Evolutionary conservation across 2,888 invertebrate species (phyloP), one percentile per base, ranked within the genome.

Genomic region (Campaea margaritaria): DNA sequence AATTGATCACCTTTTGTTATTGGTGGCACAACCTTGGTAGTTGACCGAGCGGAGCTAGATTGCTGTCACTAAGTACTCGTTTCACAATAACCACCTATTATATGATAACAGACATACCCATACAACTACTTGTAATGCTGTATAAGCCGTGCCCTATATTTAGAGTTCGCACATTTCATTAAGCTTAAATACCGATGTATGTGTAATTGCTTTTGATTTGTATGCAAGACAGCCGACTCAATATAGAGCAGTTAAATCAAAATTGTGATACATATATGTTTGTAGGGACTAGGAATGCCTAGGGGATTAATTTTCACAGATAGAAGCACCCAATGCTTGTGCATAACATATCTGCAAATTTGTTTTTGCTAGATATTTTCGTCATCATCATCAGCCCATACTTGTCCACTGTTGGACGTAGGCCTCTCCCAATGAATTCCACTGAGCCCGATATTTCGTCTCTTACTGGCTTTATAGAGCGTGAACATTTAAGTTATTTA

Each of bases 21-120:
- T 42, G 49, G 63, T 42, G 62, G 56, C 16, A 42, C 65, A 75
- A 67, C 80, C 80, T 80, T 80, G 80, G 50, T 67, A 44, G 58
- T 68, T 72, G 75, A 73, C 72, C 71, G 76, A 69, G 62, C 66
- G 44, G 44, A 13, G 36, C 39, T 36, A 50, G 47, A 47, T 49
- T 13, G 60, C 60, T 63, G 65, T 62, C 58, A 48, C 59, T 48
- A 60, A 53, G 55, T 62, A 60, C 44, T 14, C 45, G 60, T 66
- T 59, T 57, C 59, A 52, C 64, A 64, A 65, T 45, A 41, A 44
- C 46, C 51, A 47, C 49, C 57, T 51, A 49, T 49, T 28, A 44
- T 44, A 48, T 15, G 36, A 47, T 36, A 47, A 48, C 47, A 38
- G n/a, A n/a, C n/a, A n/a, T n/a, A n/a, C n/a, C n/a, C n/a, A n/a